phyloP scores from a whole-genome alignment of 1,140 invertebrate species.

The Aphelenchoides besseyi region DNA sequence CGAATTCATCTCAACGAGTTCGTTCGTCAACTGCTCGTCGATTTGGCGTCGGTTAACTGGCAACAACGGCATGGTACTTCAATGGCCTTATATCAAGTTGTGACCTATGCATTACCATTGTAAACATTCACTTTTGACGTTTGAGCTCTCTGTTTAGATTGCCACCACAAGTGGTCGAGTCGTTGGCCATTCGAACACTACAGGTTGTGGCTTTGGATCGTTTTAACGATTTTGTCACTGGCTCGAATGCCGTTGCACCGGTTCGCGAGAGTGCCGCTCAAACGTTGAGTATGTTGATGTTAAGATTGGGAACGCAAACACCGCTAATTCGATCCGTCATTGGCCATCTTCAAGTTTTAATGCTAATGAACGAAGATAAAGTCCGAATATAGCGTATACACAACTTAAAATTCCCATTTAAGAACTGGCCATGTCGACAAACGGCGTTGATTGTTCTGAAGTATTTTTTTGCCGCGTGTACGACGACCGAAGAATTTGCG shows the following conservation, averaged over 20 bases:
- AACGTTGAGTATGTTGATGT: slow-evolving; percentile 31
- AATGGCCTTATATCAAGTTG: slow-evolving; percentile 38
- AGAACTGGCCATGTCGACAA: slow-evolving; percentile 50
- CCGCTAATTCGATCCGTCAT: slow-evolving; percentile 21
- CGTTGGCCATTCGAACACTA: slow-evolving; percentile 20
- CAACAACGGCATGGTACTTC: slow-evolving; percentile 41
- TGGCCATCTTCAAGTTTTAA: slow-evolving; percentile 15
- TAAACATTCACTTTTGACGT: not conserved
- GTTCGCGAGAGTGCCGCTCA: slow-evolving; percentile 47
- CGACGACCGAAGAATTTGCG: slow-evolving; percentile 18
- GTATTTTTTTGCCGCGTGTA: slow-evolving; percentile 31
- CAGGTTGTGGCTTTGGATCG: slow-evolving; percentile 40
- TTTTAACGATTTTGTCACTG: slow-evolving; percentile 53
- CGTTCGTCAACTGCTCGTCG: slow-evolving; percentile 20
- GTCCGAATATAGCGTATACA: slow-evolving; percentile 12
- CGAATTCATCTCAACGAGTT: slow-evolving; percentile 20
- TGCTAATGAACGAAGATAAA: slow-evolving; percentile 22
- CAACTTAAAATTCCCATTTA: slow-evolving; percentile 10
- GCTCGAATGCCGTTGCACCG: slow-evolving; percentile 54
- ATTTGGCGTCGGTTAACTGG: slow-evolving; percentile 40
- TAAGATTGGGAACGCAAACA: slow-evolving; percentile 23
- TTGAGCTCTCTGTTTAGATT: slow-evolving; percentile 18
- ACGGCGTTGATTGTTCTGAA: slow-evolving; percentile 42
- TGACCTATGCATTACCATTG: slow-evolving; percentile 26
- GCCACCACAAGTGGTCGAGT: slow-evolving; percentile 16